Base-by-base conservation (phyloP, 2,888 invertebrate genomes). In the Epirrhoe alternata region DNA sequence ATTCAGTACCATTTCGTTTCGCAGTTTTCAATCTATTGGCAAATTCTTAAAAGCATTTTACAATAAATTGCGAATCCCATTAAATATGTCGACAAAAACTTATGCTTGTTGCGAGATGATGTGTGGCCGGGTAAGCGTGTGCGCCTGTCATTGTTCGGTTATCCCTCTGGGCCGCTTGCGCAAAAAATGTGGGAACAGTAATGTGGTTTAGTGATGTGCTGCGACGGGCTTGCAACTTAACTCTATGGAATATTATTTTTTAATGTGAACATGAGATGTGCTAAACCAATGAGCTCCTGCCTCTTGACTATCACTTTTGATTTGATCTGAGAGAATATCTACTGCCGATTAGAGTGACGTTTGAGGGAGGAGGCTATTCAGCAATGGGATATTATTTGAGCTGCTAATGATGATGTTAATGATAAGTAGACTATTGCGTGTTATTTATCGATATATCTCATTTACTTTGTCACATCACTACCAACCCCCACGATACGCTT, bases 161-260 rank as follows among this genome's bases (percentile, higher is more conserved):
- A 89, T 86, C 88, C 87, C 80, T 81, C 77, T 77, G 79, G 84
- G 86, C 74, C 76, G 73, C 70, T 77, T 79, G 78, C 70, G 81
- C 86, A 91, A 92, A 91, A 88, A 91, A 89, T 82, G 83, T 89
- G 89, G 86, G 89, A 89, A 89, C 79, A 81, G 76, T 78, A 70
- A 77, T 77, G 76, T 78, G 77, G 49, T 72, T 68, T 83, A 86
- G 86, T 61, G 85, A 74, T 75, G 86, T 59, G 24, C 24, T 24
- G 24, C 24, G 24, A 24, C 3, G 24, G 24, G 24, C 24, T 24
- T 3, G 24, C 24, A 24, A 24, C n/a, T n/a, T n/a, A n/a, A n/a
- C n/a, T n/a, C n/a, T n/a, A n/a, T n/a, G n/a, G n/a, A n/a, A n/a
- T n/a, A n/a, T n/a, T n/a, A n/a, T n/a, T n/a, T n/a, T n/a, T n/a